phyloP scores from a whole-genome alignment of 2,888 invertebrate species.

The Tolmerus cingulatus region DNA sequence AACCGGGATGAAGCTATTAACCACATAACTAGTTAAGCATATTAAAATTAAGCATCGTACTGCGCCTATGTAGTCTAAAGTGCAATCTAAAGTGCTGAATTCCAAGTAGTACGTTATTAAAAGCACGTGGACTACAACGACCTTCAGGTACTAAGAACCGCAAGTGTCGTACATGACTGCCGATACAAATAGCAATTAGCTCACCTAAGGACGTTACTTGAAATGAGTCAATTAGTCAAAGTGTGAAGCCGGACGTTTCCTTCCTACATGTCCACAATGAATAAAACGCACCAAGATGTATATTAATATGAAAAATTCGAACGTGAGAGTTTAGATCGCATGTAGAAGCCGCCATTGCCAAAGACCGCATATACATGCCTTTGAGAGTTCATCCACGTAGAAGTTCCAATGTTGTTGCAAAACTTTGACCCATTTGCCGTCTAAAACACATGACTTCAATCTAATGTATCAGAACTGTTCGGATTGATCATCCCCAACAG shows the following conservation, averaged over 20 bases:
- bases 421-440: slow-evolving; percentile 33
- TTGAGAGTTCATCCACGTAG: slow-evolving; percentile 32
- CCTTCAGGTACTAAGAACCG: background rate
- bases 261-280: background rate
- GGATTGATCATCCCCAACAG: background rate
- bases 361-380: background rate
- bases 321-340: background rate
- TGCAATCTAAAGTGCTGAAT: background rate
- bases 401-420: slow-evolving; percentile 2
- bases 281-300: background rate
- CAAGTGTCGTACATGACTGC: background rate
- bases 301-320: background rate
- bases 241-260: background rate
- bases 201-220: background rate
- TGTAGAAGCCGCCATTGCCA: slow-evolving; percentile 3
- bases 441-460: background rate
- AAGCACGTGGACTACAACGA: background rate
- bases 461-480: background rate
- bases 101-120: background rate
- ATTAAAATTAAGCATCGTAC: background rate
- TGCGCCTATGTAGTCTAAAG: background rate
- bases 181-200: background rate
- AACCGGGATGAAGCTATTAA: background rate
- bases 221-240: background rate
- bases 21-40: background rate